phyloP scores from a whole-genome alignment of 1,140 invertebrate species.

The Amphibalanus amphitrite region DNA sequence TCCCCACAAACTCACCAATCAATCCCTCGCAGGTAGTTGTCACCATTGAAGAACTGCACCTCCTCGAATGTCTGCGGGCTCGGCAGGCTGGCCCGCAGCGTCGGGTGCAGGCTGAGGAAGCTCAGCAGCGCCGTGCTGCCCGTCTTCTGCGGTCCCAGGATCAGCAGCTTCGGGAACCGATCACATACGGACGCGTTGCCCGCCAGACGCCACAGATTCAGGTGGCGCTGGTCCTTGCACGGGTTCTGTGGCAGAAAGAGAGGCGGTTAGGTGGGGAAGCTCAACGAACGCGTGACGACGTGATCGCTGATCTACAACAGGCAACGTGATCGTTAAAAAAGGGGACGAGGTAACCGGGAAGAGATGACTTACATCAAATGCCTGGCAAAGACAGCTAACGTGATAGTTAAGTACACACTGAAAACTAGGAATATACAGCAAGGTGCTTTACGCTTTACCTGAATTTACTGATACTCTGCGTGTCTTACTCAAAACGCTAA shows the following conservation, averaged over 20 bases:
- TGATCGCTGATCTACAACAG: no score
- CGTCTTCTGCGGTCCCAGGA: constrained; percentile 97
- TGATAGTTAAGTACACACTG: no score
- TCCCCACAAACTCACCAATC: constrained; percentile 76
- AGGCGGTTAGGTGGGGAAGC: no score
- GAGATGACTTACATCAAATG: no score
- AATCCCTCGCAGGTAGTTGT: constrained; percentile 84
- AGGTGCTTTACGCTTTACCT: no score
- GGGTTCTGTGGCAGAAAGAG: constrained; percentile 55
- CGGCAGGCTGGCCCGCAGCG: constrained; percentile 74
- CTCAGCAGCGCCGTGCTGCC: constrained; percentile 95
- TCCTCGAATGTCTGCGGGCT: constrained; percentile 93
- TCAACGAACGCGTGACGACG: no score
- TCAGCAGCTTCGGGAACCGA: constrained; percentile 78
- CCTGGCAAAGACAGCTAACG: no score
- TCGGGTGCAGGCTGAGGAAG: constrained; percentile 89
- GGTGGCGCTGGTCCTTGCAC: constrained; percentile 80
- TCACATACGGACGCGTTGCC: constrained; percentile 72
- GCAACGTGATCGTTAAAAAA: no score
- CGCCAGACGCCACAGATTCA: constrained; percentile 67
- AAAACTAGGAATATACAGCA: no score
- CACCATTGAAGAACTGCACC: constrained; percentile 97
- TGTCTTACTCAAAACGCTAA: no score
- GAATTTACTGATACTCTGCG: no score
- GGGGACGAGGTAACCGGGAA: no score